Base-by-base conservation (phyloP, 2,113 vertebrate genomes). In the Bos indicus region DNA sequence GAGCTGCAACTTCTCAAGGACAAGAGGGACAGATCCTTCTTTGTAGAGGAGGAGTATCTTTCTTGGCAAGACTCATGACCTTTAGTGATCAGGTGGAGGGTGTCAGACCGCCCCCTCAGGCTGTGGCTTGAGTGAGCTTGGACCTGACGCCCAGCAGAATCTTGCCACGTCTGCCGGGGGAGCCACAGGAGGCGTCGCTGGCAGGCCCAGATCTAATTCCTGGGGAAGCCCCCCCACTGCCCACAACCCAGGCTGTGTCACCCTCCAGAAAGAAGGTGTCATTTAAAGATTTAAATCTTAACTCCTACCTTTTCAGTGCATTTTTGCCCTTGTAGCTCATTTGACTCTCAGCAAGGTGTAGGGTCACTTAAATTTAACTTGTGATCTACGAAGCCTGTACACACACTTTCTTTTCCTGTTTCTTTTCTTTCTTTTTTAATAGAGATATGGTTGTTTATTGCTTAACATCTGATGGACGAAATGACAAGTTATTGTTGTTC, bases 261-360 rank as follows among this genome's bases (percentile, higher is more conserved):
- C 56, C 85, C 43, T 87, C 36, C 1, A 12, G 93, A 77, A 57
- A 46, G 19, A 90, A 82, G 56, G 15, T 54, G 11, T 48, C 57
- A 23, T 2, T 85, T 80, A 80, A 46, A 94, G 67, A 59, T 82
- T 33, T 46, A 64, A 64, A 54, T 86, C 15, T 33, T 54, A 36
- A 59, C 30, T 36, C 12, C 57, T 23, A 23, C n/a, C 36, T 60
- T 91, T 95, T 86, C 56, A 83, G 85, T 74, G 17, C 16, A 57
- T 40, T 94, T 93, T 95, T 74, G 6, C 28, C 71, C 71, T 74
- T 82, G 7, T 90, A 21, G 93, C 71, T 95, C 64, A 74, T 51
- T 56, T 62, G 51, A 85, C 13, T 28, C 28, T 78, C 78, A 23
- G 78, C 33, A 81, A 94, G 62, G 26, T 19, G 36, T 91, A 5